Evolutionary conservation across 2,797 vertebrate species (phyloP), one percentile per base, ranked within the genome.

Genomic region (Coccyzus lansbergi): DNA sequence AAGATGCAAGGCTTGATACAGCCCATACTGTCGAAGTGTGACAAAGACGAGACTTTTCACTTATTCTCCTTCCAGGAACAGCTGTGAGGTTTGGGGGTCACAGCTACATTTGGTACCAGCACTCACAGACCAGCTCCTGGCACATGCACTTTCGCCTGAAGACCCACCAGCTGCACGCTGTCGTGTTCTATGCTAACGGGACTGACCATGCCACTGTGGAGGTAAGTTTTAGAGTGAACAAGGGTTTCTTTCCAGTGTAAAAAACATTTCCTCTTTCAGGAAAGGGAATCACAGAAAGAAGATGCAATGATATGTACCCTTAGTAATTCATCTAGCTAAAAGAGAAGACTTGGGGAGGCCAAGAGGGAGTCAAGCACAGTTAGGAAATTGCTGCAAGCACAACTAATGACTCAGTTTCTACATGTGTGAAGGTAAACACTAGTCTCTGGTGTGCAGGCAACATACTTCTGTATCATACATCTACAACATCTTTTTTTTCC

Each of bases 61-160:
- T 40, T 7, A 5, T 49, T 92, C 20, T 81, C 24, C 48, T 72
- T 94, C 40, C 97, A 99, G 99, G 98, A 75, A 99, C 99, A 0
- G 98, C 99, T 0, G 59, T 98, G 86, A 97, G 97, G 86, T 99
- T 99, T 86, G 97, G 98, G 2, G 98, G 98, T 2, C 97, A 97
- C 34, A 98, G 98, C 86, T 99, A 98, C 74, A 71, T 99, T 83
- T 96, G 98, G 40, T 99, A 99, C 95, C 86, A 96, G 87, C 98
- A 98, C 4, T 97, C 98, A 8, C 97, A 98, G 83, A 80, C 52
- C 3, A 96, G 83, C 56, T 94, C 97, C 42, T 98, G 99, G 97
- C 97, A 94, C 28, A 95, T 99, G 82, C 98, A 97, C 3, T 98
- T 99, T 80, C 98, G 94, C 40, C 97, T 99, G 91, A 99, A 97